phyloP scores from a whole-genome alignment of 2,113 vertebrate species.

The Chascanopsetta lugubris region DNA sequence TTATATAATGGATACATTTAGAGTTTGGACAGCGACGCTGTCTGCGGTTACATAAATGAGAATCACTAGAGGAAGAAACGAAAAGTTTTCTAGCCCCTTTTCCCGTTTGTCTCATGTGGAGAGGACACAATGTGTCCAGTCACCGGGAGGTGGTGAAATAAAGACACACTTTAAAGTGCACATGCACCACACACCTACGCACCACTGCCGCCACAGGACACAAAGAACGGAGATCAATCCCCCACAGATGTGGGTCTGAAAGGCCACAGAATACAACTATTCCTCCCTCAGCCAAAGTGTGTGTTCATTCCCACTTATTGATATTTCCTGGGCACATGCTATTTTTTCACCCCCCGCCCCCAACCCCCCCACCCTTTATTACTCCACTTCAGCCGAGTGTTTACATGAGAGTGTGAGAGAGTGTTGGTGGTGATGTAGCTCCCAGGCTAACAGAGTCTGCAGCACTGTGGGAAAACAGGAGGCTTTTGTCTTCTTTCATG shows the following conservation, averaged over 20 bases:
- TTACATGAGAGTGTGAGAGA: slow-evolving; percentile 44
- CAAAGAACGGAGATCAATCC: slow-evolving; percentile 42
- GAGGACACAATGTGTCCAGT: neutral
- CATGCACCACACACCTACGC: too few relatives aligned
- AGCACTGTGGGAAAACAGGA: slow-evolving; percentile 77
- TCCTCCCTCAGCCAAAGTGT: slow-evolving; percentile 40
- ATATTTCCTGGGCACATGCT: slow-evolving; percentile 61
- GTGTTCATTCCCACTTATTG: slow-evolving; percentile 61
- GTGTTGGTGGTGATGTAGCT: slow-evolving; percentile 59
- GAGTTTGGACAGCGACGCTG: too few relatives aligned
- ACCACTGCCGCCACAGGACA: slow-evolving; percentile 27
- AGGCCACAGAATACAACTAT: slow-evolving; percentile 27
- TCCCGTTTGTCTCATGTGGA: too few relatives aligned
- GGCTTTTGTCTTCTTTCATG: slow-evolving; percentile 80
- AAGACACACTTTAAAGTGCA: too few relatives aligned
- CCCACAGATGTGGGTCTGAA: slow-evolving; percentile 6
- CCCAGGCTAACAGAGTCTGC: slow-evolving; percentile 70
- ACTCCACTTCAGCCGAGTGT: too few relatives aligned
- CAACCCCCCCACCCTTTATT: too few relatives aligned
- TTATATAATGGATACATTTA: too few relatives aligned
- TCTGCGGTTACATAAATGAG: too few relatives aligned
- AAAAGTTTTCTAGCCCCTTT: too few relatives aligned
- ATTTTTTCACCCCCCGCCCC: slow-evolving; percentile 35
- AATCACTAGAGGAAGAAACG: too few relatives aligned
- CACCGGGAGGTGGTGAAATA: too few relatives aligned